Evolutionary conservation across 2,888 invertebrate genomes (phyloP).

Genomic region (Dryomyza anilis): DNA sequence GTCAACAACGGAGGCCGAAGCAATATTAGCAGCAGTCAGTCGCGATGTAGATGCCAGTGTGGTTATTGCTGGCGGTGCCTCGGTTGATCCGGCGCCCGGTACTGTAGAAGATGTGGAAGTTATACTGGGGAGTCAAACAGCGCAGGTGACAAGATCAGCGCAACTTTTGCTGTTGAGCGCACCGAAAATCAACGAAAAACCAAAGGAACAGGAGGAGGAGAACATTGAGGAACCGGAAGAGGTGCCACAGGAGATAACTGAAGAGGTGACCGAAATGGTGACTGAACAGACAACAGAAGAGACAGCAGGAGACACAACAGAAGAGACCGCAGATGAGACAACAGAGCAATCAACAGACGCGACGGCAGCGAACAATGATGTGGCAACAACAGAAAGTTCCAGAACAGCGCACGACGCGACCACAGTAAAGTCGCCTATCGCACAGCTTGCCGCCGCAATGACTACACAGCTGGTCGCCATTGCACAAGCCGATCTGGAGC

Average conservation of each 20-base stretch:
- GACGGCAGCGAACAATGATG: background rate
- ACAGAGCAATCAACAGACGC: background rate
- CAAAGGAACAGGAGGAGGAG: conserved; percentile 42
- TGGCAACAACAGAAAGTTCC: background rate
- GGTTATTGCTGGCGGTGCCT: conserved; percentile 34
- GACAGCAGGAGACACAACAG: conserved; percentile 3
- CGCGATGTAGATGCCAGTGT: conserved; percentile 44
- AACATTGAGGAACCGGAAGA: conserved; percentile 48
- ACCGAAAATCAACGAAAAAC: conserved; percentile 43
- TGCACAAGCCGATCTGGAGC: background rate
- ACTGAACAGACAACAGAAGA: conserved; percentile 33
- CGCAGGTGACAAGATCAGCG: conserved; percentile 38
- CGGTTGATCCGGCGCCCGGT: conserved; percentile 40
- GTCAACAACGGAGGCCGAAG: background rate
- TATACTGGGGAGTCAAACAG: background rate
- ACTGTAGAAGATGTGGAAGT: background rate
- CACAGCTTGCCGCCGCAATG: too few relatives aligned
- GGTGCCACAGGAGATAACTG: conserved; percentile 28
- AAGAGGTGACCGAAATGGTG: conserved; percentile 29
- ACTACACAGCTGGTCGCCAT: background rate
- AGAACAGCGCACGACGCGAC: conserved; percentile 6
- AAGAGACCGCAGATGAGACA: background rate
- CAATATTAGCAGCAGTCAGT: conserved; percentile 26
- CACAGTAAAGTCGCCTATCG: background rate
- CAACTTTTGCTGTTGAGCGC: conserved; percentile 50